Evolutionary conservation across 2,888 invertebrate genomes (phyloP).

Genomic region (Acanthosoma haemorrhoidale): DNA sequence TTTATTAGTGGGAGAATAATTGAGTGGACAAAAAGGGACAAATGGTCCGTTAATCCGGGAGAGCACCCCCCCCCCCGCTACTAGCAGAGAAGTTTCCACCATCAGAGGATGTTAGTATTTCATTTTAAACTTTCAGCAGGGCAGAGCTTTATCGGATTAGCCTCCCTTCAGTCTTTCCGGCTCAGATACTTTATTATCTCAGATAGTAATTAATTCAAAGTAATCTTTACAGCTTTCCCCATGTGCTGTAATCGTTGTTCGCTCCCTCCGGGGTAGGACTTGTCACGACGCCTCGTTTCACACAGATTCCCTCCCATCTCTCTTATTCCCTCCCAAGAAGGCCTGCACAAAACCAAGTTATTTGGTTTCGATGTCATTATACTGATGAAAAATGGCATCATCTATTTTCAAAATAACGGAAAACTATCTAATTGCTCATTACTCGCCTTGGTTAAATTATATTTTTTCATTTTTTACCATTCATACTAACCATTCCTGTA

Average conservation of each 20-base stretch:
- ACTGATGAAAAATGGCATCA: no score
- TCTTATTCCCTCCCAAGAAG: not conserved
- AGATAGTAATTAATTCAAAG: conserved; percentile 14
- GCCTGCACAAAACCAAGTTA: no score
- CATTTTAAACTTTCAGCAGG: not conserved
- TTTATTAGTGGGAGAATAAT: not conserved
- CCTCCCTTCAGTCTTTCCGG: conserved; percentile 4
- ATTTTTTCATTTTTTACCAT: no score
- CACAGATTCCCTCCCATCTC: not conserved
- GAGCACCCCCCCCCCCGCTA: no score
- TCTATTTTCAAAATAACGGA: no score
- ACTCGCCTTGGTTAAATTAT: no score
- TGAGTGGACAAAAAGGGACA: not conserved
- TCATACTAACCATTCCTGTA: no score
- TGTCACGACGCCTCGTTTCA: not conserved
- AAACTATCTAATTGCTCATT: no score
- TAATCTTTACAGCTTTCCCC: conserved; percentile 2
- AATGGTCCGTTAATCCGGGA: not conserved
- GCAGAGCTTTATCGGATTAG: conserved; percentile 3
- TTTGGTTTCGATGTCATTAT: no score
- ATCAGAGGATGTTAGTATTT: not conserved
- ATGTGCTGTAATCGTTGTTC: not conserved
- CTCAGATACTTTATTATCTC: conserved; percentile 14
- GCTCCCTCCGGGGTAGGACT: no score
- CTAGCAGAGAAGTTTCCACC: not conserved